A percentile compares a stretch with the other conserved stretches of the same genome.
These are phyloP conservation scores for Oligia latruncula DNA, from an alignment of 2,888 invertebrate species.

Conservation along the genomic window DNA sequence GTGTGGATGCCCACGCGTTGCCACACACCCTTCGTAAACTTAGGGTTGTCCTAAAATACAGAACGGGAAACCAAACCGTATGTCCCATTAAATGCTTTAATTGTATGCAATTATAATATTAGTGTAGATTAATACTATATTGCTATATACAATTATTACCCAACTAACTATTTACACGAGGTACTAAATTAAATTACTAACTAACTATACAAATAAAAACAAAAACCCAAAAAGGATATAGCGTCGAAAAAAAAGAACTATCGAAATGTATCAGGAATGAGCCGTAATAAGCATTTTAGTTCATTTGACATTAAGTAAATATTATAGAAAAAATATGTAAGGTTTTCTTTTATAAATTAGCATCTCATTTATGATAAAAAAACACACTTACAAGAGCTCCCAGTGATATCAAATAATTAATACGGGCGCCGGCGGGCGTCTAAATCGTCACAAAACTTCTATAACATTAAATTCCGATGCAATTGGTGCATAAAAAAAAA, in stretches of 20 bases:
- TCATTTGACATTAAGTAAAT: no score
- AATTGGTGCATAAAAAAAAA: conserved; percentile 9
- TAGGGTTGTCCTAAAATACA: conserved; percentile 51
- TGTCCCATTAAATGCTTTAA: neutral
- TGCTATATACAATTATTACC: neutral
- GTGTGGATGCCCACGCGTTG: conserved; percentile 70
- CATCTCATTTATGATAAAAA: neutral
- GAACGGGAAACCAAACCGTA: neutral
- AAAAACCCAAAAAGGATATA: neutral
- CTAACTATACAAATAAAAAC: neutral
- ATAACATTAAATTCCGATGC: conserved; percentile 1
- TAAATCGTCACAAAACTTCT: neutral
- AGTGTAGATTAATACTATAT: neutral
- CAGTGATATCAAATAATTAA: neutral
- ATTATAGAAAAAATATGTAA: neutral
- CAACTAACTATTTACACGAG: neutral
- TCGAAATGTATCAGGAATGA: neutral
- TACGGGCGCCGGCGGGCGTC: neutral
- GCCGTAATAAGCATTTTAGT: neutral
- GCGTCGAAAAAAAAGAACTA: neutral
- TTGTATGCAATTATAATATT: neutral
- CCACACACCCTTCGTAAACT: conserved; percentile 64
- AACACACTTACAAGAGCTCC: neutral
- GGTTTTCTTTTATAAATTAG: neutral
- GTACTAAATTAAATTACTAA: neutral